These are phyloP conservation scores for Syrista parreyssii DNA, from an alignment of 2,888 invertebrate species.

Conservation along the genomic window DNA sequence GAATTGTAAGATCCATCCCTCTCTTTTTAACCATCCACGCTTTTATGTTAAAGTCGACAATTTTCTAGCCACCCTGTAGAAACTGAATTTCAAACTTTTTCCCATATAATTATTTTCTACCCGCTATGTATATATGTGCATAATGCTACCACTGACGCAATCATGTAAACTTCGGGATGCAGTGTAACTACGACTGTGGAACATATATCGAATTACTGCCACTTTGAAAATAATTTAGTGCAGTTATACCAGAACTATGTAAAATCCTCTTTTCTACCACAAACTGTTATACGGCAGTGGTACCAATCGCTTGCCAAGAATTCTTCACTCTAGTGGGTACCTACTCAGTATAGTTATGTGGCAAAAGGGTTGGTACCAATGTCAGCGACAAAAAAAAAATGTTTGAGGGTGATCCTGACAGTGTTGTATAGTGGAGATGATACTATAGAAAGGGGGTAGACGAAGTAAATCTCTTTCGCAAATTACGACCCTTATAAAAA, in stretches of 20 bases:
- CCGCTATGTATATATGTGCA: too few relatives aligned
- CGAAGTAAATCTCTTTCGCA: not conserved
- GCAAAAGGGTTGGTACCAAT: not conserved
- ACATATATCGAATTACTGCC: not conserved
- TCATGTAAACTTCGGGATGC: not conserved
- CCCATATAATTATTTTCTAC: too few relatives aligned
- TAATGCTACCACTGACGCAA: too few relatives aligned
- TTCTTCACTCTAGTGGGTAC: not conserved
- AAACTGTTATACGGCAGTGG: not conserved
- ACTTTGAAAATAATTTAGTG: not conserved
- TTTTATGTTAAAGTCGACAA: too few relatives aligned
- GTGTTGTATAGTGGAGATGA: not conserved
- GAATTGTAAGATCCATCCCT: too few relatives aligned
- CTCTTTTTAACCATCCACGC: too few relatives aligned
- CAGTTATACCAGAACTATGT: not conserved
- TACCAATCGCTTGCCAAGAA: not conserved
- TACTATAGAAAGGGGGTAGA: not conserved
- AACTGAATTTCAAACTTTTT: too few relatives aligned
- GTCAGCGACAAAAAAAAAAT: not conserved
- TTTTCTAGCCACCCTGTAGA: too few relatives aligned
- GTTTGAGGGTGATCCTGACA: not conserved
- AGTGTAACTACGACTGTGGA: not conserved
- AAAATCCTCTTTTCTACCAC: not conserved
- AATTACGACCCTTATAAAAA: not conserved
- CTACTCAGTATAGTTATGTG: not conserved